Base-by-base conservation (phyloP, 2,888 invertebrate species). In the Synergus laeviventris region DNA sequence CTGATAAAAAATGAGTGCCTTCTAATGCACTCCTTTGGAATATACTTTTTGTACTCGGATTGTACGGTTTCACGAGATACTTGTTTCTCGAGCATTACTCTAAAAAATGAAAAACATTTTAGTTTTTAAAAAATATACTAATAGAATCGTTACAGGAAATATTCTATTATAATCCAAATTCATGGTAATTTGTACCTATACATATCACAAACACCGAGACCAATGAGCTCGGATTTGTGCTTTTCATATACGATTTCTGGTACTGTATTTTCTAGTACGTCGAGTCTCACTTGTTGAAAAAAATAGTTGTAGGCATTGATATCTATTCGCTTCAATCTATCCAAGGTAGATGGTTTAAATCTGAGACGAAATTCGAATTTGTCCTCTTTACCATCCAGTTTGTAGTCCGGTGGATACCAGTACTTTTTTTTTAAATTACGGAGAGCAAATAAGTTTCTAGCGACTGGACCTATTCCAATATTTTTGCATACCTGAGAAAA, bases 201-300 rank as follows among this genome's bases (percentile, higher is more conserved):
- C 96, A 98, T 97, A 90, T 97, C 97, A 74, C 96, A 94, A 76
- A 97, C 96, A 12, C 96, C 96, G 74, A 98, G 92, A 0, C 98
- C 98, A 75, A 97, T 92, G 1, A 97, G 92, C 90, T 96, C 95
- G 78, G 94, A 93, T 87, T 95, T 95, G 85, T 95, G 94, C 78
- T 94, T 94, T 74, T 96, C 95, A 90, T 95, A 96, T 79, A 94
- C 93, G 78, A 97, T 94, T 88, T 97, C 97, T 9, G 95, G 93
- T 81, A 98, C 95, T 87, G 94, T 94, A 87, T 95, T 96, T 76
- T 95, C 94, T 78, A 96, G 92, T 64, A 97, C 95, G 92, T 97
- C 97, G 87, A 93, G 93, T 42, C 96, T 92, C 62, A 95, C 95
- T 94, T 97, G 97, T 90, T 95, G 94, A 88, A 96, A 98, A 88